These are phyloP conservation scores for Melanitta fusca DNA, from an alignment of 2,797 vertebrate genomes.

Conservation along the genomic window DNA sequence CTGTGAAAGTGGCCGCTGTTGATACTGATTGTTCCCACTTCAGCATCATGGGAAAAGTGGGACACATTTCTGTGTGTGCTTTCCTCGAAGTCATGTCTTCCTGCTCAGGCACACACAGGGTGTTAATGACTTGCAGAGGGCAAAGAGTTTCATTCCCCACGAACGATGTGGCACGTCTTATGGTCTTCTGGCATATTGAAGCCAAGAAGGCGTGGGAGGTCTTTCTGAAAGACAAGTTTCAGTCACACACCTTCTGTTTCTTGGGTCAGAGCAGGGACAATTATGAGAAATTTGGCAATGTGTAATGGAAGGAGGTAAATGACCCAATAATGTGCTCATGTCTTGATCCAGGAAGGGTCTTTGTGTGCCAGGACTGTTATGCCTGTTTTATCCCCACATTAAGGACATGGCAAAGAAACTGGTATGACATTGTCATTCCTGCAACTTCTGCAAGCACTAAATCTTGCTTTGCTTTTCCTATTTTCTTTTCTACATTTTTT, in stretches of 20 bases:
- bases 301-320: background rate
- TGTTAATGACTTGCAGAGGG: background rate
- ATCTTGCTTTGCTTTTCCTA: constrained; percentile 60
- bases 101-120: background rate
- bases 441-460: constrained; percentile 27
- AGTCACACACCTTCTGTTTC: background rate
- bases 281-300: background rate
- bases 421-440: background rate
- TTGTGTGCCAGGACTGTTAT: background rate
- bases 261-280: background rate
- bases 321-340: background rate
- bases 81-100: background rate
- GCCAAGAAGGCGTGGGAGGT: background rate
- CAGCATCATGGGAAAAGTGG: background rate
- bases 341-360: background rate
- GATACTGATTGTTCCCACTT: background rate
- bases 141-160: background rate
- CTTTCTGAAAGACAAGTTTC: background rate
- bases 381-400: background rate
- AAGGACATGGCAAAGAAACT: background rate
- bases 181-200: background rate
- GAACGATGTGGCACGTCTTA: background rate
- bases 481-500: constrained; percentile 33
- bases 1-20: background rate
- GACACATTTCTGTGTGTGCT: background rate